Evolutionary conservation across 2,113 vertebrate species (phyloP), one percentile per base, ranked within the genome.

Genomic region (Aviceda subcristata): DNA sequence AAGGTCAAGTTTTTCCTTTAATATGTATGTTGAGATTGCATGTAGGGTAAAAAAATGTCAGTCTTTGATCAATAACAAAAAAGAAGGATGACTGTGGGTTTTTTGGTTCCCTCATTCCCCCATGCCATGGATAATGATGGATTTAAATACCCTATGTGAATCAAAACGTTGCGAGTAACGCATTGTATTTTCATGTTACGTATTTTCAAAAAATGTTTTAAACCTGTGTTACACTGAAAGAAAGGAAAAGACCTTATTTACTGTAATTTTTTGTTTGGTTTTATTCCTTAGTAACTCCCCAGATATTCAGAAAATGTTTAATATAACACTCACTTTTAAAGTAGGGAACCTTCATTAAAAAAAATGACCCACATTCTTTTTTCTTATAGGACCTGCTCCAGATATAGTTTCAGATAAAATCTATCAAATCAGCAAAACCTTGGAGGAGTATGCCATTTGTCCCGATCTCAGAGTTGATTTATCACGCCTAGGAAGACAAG

Each of bases 391-490:
- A 62, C 99, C 99, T 24, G 99, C 99, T 69, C 98, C 99, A 86
- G 99, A 99, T 97, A 98, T 98, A 1, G 99, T 99, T 95, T 99
- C 99, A 96, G 99, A 99, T 60, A 99, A 98, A 96, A 99, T 99
- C 92, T 98, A 98, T 95, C 99, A 99, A 97, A 99, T 99, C 95
- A 99, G 99, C 98, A 99, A 99, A 97, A 99, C 99, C 3, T 98
- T 99, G 12, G 99, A 99, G 97, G 99, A 99, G 96, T 99, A 99
- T 7, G 98, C 99, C 91, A 99, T 99, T 97, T 99, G 99, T 94
- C 99, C 99, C 1, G 99, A 99, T 92, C 98, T 99, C 80, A 98
- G 97, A 96, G 99, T 99, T 39, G 99, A 99, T 97, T 98, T 99
- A 15, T 99, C 99, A 92, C 98, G 99, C 55, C 97, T 99, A 73